These are phyloP conservation scores for Pycnomerus fuliginosus DNA, from an alignment of 2,888 invertebrate genomes.

Conservation along the genomic window DNA sequence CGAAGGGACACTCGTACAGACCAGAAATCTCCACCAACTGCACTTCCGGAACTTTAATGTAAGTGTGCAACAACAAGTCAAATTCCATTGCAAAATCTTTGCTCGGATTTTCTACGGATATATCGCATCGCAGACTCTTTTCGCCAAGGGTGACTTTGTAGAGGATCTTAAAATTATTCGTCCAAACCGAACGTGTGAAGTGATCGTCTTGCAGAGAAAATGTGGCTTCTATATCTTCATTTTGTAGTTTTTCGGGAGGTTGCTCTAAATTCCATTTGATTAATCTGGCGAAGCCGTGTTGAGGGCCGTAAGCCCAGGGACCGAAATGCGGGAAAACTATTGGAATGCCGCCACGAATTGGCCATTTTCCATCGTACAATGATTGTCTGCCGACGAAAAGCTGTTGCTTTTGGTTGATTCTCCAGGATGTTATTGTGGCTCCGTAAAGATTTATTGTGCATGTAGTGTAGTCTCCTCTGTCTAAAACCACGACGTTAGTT, in stretches of 20 bases:
- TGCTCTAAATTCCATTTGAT: conserved; percentile 27
- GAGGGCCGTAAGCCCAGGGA: conserved; percentile 29
- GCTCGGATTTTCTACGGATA: conserved; percentile 72
- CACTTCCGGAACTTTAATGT: conserved; percentile 94
- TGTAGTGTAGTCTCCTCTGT: conserved; percentile 29
- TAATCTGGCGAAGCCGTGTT: conserved; percentile 31
- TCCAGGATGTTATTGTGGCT: conserved; percentile 34
- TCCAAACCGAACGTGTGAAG: conserved; percentile 27
- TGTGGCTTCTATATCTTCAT: conserved; percentile 13
- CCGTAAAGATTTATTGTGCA: conserved; percentile 34
- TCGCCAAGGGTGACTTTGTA: conserved; percentile 22
- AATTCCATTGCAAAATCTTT: conserved; percentile 88
- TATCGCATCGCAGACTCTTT: conserved; percentile 8
- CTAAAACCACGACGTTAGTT: neutral
- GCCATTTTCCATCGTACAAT: conserved; percentile 19
- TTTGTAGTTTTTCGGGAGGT: conserved; percentile 20
- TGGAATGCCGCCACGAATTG: conserved; percentile 30
- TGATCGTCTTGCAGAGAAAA: conserved; percentile 15
- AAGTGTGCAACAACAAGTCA: conserved; percentile 90
- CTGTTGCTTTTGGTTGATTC: conserved; percentile 30
- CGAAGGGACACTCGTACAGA: conserved; percentile 75
- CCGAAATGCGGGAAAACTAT: conserved; percentile 31
- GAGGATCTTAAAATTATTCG: conserved; percentile 22
- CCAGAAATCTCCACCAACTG: conserved; percentile 88
- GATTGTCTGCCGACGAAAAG: conserved; percentile 27